phyloP scores from a whole-genome alignment of 2,797 vertebrate species.

The Carcharodon carcharias region DNA sequence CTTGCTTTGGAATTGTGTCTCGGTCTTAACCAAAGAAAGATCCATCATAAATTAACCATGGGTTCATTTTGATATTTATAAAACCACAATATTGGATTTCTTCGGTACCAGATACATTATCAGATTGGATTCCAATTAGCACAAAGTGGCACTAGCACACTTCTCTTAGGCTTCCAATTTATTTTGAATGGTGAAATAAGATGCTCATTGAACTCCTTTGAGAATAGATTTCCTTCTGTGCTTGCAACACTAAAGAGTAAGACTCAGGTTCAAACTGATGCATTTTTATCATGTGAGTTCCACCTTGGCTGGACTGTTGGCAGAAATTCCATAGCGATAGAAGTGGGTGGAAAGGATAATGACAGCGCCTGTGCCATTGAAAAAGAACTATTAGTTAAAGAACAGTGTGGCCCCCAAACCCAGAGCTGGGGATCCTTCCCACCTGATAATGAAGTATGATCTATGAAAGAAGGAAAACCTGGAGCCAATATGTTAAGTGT shows the following conservation, averaged over 20 bases:
- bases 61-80: background rate
- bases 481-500: background rate
- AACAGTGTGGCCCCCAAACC: background rate
- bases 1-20: background rate
- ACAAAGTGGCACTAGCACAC: background rate
- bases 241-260: background rate
- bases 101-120: background rate
- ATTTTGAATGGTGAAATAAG: background rate
- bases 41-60: background rate
- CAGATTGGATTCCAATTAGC: background rate
- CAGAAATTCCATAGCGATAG: background rate
- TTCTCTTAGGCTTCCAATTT: background rate
- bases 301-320: background rate
- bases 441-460: background rate
- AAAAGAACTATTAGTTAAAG: background rate
- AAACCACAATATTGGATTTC: background rate
- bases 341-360: background rate
- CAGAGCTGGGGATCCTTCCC: background rate
- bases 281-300: background rate
- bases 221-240: background rate
- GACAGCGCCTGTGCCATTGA: background rate
- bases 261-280: background rate
- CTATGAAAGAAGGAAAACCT: background rate
- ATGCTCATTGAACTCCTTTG: background rate
- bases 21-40: background rate